Evolutionary conservation across 2,113 vertebrate species (phyloP).

Genomic region (Octodon degus): DNA sequence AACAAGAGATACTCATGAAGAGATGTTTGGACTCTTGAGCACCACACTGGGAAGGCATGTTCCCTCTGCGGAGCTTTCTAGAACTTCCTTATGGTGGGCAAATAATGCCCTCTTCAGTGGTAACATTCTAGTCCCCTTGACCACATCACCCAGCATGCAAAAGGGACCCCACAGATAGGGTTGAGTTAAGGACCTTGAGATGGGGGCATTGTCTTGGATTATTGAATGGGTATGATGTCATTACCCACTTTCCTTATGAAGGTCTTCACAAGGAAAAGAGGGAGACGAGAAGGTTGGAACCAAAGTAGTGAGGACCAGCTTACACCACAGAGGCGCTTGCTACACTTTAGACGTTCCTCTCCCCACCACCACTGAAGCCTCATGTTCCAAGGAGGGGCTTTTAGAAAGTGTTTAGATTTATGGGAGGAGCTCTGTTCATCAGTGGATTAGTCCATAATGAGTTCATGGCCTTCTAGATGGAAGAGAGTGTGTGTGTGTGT

Average conservation of each 20-base stretch:
- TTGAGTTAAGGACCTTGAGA: not conserved
- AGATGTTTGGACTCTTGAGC: not conserved
- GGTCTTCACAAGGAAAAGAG: not conserved
- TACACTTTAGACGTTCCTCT: not conserved
- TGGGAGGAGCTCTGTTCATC: not conserved
- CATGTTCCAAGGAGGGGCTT: not conserved
- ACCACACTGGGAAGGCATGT: not conserved
- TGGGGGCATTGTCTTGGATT: not conserved
- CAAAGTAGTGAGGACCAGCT: rapidly evolving
- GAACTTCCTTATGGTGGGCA: not conserved
- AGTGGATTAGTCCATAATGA: not conserved
- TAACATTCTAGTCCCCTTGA: not conserved
- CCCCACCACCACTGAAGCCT: not conserved
- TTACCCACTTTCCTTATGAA: too few species aligned
- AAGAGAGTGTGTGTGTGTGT: too few species aligned
- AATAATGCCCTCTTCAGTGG: not conserved
- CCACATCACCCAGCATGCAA: not conserved
- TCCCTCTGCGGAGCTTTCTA: not conserved
- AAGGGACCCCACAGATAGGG: not conserved
- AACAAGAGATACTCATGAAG: not conserved
- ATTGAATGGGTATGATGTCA: rapidly evolving
- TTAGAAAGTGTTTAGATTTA: not conserved
- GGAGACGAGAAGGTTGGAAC: not conserved
- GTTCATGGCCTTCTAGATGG: not conserved
- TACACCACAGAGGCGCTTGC: not conserved